These are phyloP conservation scores for Smittia aterrima DNA, from an alignment of 2,888 invertebrate genomes.

Conservation along the genomic window DNA sequence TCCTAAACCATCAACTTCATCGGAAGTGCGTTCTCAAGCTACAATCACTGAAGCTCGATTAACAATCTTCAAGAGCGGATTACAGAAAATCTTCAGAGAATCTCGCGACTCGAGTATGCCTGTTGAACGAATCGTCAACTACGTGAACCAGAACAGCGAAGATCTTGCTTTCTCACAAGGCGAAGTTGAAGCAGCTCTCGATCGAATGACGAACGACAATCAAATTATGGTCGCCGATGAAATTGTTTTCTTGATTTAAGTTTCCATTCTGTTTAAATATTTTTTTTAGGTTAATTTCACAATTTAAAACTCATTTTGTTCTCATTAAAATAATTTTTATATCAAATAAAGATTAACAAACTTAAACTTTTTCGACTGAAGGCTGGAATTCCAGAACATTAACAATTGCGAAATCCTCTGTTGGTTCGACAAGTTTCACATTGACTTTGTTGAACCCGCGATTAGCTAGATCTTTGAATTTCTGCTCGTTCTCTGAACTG, in stretches of 20 bases:
- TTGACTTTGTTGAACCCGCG: no score
- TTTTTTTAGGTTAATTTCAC: not conserved
- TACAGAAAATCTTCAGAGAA: slow-evolving; percentile 74
- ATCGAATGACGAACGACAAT: slow-evolving; percentile 83
- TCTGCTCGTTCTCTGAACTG: no score
- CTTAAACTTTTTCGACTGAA: no score
- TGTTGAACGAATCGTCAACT: slow-evolving; percentile 62
- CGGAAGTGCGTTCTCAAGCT: slow-evolving; percentile 44
- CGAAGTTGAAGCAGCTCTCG: slow-evolving; percentile 77
- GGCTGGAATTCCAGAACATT: no score
- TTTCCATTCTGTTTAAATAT: not conserved
- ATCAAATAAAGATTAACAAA: no score
- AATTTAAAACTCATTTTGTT: not conserved
- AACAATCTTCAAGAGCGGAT: slow-evolving; percentile 66
- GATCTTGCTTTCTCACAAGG: slow-evolving; percentile 61
- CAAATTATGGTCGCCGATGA: slow-evolving; percentile 88
- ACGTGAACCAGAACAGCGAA: slow-evolving; percentile 63
- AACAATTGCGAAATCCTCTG: no score
- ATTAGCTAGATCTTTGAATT: no score
- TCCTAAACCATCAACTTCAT: slow-evolving; percentile 44
- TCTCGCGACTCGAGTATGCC: slow-evolving; percentile 74
- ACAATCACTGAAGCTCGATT: slow-evolving; percentile 56
- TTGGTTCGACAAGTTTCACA: no score
- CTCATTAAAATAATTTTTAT: no score
- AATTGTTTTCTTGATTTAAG: slow-evolving; percentile 77